Evolutionary conservation across 2,888 invertebrate genomes (phyloP), one percentile per base, ranked within the genome.

Genomic region (Andrena haemorrhoa): DNA sequence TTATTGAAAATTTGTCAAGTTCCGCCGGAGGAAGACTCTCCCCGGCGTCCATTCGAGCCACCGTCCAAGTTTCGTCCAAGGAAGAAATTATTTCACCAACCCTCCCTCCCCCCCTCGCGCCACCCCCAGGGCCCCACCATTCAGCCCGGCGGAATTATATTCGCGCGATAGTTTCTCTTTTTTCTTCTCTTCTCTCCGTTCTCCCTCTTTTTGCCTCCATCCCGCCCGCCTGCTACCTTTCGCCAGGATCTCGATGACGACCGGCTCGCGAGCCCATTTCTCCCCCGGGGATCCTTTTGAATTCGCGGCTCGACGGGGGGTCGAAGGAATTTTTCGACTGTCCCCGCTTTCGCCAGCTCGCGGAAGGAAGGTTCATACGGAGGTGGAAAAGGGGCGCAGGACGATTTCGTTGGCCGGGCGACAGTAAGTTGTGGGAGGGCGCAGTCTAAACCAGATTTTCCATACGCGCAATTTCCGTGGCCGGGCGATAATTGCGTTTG

Each of bases 1-100:
- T 89, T 89, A 89, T 89, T 88, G 88, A 89, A 85, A 89, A 89
- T 89, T 88, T 88, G 88, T 88, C 88, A 88, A 88, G 88, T 88
- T 88, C 88, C 76, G 78, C 66, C 63, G 72, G 74, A 61, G 29
- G 72, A 81, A 63, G 79, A 74, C 77, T 41, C 26, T 61, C 64
- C 49, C 56, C 72, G 56, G n/a, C 74, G 69, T 26, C 66, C 71
- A 33, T 76, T 63, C 77, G 74, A 69, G 66, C 47, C 81, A 58
- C 49, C 51, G 64, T 47, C 75, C 49, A 73, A 78, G 63, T 79
- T 76, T 49, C 58, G 72, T 74, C 82, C 63, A 76, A 71, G 60
- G 78, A 76, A 87, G 81, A 87, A 83, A 88, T 87, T 84, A 85
- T 84, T 87, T 87, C 82, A 80, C 47, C 63, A 61, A 51, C 20